Percentiles rank a stretch among this genome's conserved stretches.
Conservation (phyloP, 2,113 vertebrate species). For the Sinocyclocheilus rhinocerous region DNA sequence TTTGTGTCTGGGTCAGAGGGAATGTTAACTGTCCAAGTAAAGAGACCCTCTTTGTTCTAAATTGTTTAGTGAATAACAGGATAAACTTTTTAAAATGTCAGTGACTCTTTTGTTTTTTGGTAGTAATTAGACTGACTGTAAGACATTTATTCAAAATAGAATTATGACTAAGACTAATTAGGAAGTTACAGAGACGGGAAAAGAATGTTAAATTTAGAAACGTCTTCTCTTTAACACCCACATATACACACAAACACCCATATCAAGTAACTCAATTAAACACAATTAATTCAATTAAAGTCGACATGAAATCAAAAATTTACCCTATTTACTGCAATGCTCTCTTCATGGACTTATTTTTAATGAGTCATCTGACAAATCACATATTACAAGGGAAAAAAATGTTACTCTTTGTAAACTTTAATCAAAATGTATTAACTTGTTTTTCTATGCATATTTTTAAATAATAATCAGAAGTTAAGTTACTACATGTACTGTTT, state of each 20-base stretch:
- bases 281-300: no score
- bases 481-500: no score
- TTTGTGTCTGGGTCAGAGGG: constrained; percentile 14
- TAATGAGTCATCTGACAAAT: not conserved
- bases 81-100: constrained; percentile 4
- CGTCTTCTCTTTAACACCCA: not conserved
- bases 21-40: constrained; percentile 6
- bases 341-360: not conserved
- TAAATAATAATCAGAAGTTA: no score
- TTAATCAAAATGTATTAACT: not conserved
- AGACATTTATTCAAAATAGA: constrained; percentile 1
- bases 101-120: constrained; percentile 24
- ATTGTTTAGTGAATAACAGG: constrained; percentile 24
- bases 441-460: no score
- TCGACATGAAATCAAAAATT: not conserved
- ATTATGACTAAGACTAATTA: not conserved
- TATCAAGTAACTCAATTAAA: not conserved
- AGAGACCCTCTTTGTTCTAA: constrained; percentile 29
- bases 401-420: not conserved
- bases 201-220: not conserved
- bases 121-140: not conserved
- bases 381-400: not conserved
- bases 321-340: not conserved
- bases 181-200: not conserved
- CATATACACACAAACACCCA: not conserved